A percentile compares a stretch with the other conserved stretches of the same genome.
phyloP scores from a whole-genome alignment of 2,888 invertebrate genomes.

The Oligia latruncula region DNA sequence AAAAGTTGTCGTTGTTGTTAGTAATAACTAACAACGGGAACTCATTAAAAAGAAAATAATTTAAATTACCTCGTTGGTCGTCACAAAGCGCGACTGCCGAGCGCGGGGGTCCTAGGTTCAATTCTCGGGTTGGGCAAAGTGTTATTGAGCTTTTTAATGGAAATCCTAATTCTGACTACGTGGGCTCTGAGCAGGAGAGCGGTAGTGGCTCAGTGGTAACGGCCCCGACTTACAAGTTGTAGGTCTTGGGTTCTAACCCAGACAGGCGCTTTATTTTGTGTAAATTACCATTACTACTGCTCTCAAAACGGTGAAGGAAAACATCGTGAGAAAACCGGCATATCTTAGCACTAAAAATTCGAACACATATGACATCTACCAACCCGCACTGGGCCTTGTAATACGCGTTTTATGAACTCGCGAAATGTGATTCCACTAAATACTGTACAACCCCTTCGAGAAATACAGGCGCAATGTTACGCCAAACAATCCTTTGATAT shows the following conservation, averaged over 20 bases:
- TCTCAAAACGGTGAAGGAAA: not conserved
- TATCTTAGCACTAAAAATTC: not conserved
- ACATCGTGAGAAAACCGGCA: not conserved
- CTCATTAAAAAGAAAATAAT: not conserved
- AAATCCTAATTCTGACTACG: not conserved
- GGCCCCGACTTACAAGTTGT: not conserved
- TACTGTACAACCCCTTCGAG: not conserved
- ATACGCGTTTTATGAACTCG: not conserved
- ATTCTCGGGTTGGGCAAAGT: not conserved
- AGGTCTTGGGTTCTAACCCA: not conserved
- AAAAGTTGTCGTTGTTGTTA: not conserved
- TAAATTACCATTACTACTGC: not conserved
- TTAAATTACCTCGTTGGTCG: not conserved
- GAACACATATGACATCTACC: not conserved
- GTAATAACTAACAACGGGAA: not conserved
- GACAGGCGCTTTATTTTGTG: not conserved
- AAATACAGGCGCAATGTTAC: not conserved
- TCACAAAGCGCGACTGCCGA: not conserved
- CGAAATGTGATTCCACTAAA: not conserved
- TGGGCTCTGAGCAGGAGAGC: not conserved
- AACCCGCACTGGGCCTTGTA: not conserved
- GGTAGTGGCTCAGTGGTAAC: not conserved
- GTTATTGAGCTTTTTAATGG: not conserved
- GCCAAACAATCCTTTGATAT: conserved; percentile 11
- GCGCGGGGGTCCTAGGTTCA: not conserved